Base-by-base conservation (phyloP, 2,113 vertebrate genomes). In the Nesoenas mayeri region DNA sequence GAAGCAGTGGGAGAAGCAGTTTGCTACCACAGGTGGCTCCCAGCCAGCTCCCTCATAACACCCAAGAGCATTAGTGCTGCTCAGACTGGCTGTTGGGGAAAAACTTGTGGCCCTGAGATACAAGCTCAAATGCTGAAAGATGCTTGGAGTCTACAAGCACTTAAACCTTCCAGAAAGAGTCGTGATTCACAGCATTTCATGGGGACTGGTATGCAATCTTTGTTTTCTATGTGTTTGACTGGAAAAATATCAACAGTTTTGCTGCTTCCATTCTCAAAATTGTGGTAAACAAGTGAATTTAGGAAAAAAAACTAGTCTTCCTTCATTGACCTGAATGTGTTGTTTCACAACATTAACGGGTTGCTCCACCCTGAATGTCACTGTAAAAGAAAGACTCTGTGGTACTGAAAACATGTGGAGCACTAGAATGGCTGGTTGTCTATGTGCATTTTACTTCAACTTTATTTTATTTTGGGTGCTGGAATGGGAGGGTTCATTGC, bases 401-500 rank as follows among this genome's bases (percentile, higher is more conserved):
- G n/a, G 36, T 38, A 89, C 8, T 69, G 65, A 51, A 83, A 82
- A 32, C 18, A 3, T 14, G 64, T 48, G 70, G 25, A 77, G 34
- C 26, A 6, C 36, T 78, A 70, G 65, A 75, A 91, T 24, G 18
- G 53, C 10, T 47, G 2, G 3, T 77, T 47, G 81, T 78, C 86
- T 88, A 16, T 70, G 42, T 42, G 7, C 60, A 48, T 79, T 28
- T 66, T 85, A 58, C 65, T 92, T 70, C 48, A 81, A 87, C 77
- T 92, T 91, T 58, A 54, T 79, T 89, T 95, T 82, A 85, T 89
- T 92, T 89, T 36, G 25, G 17, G 67, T 69, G 17, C 13, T 93
- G 73, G 77, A 86, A 91, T 14, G 5, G 86, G 32, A 88, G 48
- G 71, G 90, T 96, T 97, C 93, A 58, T 53, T 95, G 89, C 96